A percentile compares a stretch with the other conserved stretches of the same genome.
phyloP scores from a whole-genome alignment of 2,888 invertebrate genomes.

The Rhogogaster chlorosoma region DNA sequence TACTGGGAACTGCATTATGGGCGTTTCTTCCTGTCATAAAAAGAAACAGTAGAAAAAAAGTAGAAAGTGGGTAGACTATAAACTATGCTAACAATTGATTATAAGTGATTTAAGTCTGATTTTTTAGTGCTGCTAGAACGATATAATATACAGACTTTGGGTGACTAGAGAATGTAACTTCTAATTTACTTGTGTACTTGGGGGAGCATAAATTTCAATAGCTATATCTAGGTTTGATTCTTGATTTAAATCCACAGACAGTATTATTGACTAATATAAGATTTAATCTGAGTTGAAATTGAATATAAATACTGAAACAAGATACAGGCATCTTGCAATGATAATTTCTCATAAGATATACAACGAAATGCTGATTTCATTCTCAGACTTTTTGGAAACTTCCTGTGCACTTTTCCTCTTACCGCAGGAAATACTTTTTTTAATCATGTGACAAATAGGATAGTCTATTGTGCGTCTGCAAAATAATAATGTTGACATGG shows the following conservation, averaged over 20 bases:
- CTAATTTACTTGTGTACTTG: neutral
- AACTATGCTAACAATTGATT: neutral
- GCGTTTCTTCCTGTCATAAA: constrained; percentile 86
- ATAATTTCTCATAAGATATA: neutral
- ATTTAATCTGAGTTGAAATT: neutral
- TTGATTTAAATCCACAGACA: constrained; percentile 3
- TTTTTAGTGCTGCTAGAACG: neutral
- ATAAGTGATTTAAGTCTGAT: neutral
- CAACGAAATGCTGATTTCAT: neutral
- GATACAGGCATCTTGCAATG: neutral
- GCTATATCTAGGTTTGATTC: neutral
- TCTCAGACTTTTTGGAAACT: neutral
- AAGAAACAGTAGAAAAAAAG: constrained; percentile 71
- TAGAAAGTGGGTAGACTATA: constrained; percentile 65
- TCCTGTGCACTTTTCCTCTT: neutral
- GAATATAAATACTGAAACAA: neutral
- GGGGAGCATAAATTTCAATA: neutral
- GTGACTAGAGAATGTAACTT: neutral
- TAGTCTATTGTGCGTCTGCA: neutral
- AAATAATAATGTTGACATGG: neutral
- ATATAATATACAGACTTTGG: neutral
- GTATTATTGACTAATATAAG: constrained; percentile 3
- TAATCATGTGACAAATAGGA: constrained; percentile 25
- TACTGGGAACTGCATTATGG: constrained; percentile 88
- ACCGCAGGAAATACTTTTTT: neutral